phyloP scores from a whole-genome alignment of 2,113 vertebrate genomes.

The Epinephelus lanceolatus region DNA sequence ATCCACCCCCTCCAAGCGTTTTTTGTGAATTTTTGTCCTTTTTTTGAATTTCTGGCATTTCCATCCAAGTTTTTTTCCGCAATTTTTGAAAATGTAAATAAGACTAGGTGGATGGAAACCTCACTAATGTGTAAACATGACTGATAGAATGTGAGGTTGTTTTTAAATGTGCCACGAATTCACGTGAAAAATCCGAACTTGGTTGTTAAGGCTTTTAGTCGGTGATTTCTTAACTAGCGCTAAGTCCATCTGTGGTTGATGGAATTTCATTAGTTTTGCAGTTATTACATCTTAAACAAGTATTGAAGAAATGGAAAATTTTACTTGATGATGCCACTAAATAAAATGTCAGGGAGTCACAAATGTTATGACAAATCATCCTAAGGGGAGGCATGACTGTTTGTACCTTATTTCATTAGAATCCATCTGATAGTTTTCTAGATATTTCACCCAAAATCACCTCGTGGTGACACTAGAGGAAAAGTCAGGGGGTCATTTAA shows the following conservation, averaged over 20 bases:
- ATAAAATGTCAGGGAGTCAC: not conserved
- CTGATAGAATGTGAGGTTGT: too few relatives aligned
- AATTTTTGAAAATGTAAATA: too few relatives aligned
- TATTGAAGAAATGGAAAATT: not conserved
- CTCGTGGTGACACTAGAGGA: not conserved
- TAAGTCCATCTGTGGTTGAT: not conserved
- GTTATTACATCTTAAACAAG: not conserved
- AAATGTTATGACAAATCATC: not conserved
- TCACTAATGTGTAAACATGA: too few relatives aligned
- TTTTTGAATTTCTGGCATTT: too few relatives aligned
- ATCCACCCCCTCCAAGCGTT: too few relatives aligned
- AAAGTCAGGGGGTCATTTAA: not conserved
- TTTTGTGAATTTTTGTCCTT: too few relatives aligned
- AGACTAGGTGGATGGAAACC: too few relatives aligned
- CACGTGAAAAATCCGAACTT: too few relatives aligned
- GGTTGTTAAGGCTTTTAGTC: not conserved
- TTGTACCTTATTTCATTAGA: not conserved
- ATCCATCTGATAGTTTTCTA: not conserved
- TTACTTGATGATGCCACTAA: not conserved
- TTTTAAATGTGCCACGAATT: too few relatives aligned
- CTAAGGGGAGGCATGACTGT: too few relatives aligned
- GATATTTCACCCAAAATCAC: not conserved
- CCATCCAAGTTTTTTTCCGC: too few relatives aligned
- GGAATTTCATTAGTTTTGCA: not conserved
- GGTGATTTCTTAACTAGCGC: not conserved